Base-by-base conservation (phyloP, 2,113 vertebrate genomes). In the Hucho hucho region DNA sequence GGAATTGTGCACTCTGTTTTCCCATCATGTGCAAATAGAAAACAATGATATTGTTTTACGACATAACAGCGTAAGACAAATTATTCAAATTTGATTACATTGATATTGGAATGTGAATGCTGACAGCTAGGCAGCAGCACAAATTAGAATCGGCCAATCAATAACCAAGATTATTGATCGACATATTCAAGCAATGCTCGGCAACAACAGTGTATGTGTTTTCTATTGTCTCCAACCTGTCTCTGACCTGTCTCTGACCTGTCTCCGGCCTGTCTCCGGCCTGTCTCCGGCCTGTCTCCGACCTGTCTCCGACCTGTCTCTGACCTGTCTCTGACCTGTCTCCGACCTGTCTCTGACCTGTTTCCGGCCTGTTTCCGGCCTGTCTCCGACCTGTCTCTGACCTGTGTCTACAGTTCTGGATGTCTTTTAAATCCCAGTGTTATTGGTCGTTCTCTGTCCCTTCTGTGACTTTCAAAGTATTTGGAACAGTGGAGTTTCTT, bases 181-280 rank as follows among this genome's bases (percentile, higher is more conserved):
- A 53, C 79, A 85, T 91, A 89, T 92, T 93, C 90, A 91, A 92
- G 90, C 78, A 80, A 73, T 75, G 32, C 84, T 89, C 88, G 87
- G 85, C 70, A 81, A 78, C 53, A 69, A 49, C 64, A 73, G 56
- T 56, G 20, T 22, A 58, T 64, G 59, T 87, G 76, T 83, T 73
- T 74, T 69, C 69, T 82, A 81, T 82, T 89, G 78, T 83, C 80
- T 75, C 86, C 29, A 0, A 2, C 20, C 4, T 58, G 20, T 59
- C 20, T 7, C 14, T 64, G 6, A 64, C 24, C 25, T 64, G 83
- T 75, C 85, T 58, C 47, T 1, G 13, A 53, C 47, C 16, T 53
- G 14, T 53, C 3, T 1, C 9, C 2, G 1, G 4, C 29, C 28
- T 12, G 0, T 64, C 25, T 64, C 22, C 13, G 1, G 5, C 28